Percentiles rank a stretch among this genome's conserved stretches.
phyloP scores from a whole-genome alignment of 2,113 vertebrate species.

The Bungarus multicinctus region DNA sequence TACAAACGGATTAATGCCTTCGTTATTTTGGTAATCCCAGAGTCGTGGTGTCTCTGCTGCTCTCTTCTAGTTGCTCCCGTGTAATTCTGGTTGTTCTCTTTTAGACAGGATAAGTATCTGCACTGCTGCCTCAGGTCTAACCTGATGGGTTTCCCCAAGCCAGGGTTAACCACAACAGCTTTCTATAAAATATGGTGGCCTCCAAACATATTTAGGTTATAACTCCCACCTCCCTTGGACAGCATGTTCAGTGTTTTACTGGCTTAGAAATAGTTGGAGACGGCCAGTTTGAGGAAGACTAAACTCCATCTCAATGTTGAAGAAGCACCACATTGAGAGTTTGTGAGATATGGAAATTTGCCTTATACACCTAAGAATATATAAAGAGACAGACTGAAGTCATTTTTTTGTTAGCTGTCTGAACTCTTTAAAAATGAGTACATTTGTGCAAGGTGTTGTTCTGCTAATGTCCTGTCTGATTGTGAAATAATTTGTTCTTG shows the following conservation, averaged over 20 bases:
- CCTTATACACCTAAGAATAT: too few species aligned
- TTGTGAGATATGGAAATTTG: too few species aligned
- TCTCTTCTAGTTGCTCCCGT: neutral
- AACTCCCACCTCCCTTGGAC: neutral
- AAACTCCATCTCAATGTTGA: neutral
- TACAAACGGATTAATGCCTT: neutral
- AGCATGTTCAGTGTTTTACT: neutral
- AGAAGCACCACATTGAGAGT: slow-evolving; percentile 18
- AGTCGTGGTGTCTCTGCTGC: neutral
- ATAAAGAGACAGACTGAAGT: too few species aligned
- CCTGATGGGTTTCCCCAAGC: neutral
- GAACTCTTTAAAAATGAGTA: too few species aligned
- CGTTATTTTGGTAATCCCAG: neutral
- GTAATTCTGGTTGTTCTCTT: neutral
- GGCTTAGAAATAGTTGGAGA: neutral
- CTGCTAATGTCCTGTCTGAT: too few species aligned
- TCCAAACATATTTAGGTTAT: neutral
- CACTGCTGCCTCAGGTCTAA: slow-evolving; percentile 25
- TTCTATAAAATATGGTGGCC: neutral
- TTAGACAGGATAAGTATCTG: slow-evolving; percentile 6
- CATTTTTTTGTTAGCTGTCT: too few species aligned
- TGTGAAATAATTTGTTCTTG: too few species aligned
- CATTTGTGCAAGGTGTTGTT: too few species aligned
- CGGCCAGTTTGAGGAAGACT: neutral
- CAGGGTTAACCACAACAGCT: neutral